Percentiles rank a stretch among this genome's conserved stretches.
Conservation (phyloP, 92 coral and sea anemone species). For the Metridium senile region DNA sequence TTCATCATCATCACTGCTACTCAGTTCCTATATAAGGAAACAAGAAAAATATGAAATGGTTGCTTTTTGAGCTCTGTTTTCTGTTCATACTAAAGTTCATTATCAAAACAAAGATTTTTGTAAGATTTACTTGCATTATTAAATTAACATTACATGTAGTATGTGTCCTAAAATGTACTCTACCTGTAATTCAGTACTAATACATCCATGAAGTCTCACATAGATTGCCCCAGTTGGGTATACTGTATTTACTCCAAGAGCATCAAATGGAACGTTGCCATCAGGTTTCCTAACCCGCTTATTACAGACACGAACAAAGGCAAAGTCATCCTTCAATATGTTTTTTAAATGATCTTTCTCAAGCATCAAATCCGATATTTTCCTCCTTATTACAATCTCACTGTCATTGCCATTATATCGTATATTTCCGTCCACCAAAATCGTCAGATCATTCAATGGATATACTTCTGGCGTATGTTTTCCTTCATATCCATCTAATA, state of each 20-base stretch:
- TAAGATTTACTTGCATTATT: not conserved
- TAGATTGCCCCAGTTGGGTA: slow-evolving; percentile 48
- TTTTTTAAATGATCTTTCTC: slow-evolving; percentile 36
- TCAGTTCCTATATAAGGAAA: not conserved
- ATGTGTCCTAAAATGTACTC: not conserved
- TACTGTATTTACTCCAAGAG: slow-evolving; percentile 41
- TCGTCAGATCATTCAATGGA: slow-evolving; percentile 20
- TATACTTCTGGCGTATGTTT: slow-evolving; percentile 12
- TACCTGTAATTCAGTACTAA: slow-evolving; percentile 2
- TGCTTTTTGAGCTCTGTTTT: not conserved
- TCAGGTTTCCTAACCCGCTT: slow-evolving; percentile 53
- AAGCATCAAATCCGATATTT: slow-evolving; percentile 29
- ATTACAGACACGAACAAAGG: slow-evolving; percentile 49
- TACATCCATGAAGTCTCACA: slow-evolving; percentile 19
- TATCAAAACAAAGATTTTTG: not conserved
- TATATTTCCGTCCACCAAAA: slow-evolving; percentile 35
- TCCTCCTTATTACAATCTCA: slow-evolving; percentile 28
- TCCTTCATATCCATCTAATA: slow-evolving; percentile 14
- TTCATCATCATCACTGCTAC: not conserved
- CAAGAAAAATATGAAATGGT: not conserved
- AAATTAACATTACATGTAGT: not conserved
- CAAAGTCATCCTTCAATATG: slow-evolving; percentile 37
- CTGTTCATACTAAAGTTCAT: too few species aligned
- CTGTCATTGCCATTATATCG: slow-evolving; percentile 31
- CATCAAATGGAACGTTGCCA: slow-evolving; percentile 48